Evolutionary conservation across 2,888 invertebrate genomes (phyloP).

Genomic region (Cosmopolites sordidus): DNA sequence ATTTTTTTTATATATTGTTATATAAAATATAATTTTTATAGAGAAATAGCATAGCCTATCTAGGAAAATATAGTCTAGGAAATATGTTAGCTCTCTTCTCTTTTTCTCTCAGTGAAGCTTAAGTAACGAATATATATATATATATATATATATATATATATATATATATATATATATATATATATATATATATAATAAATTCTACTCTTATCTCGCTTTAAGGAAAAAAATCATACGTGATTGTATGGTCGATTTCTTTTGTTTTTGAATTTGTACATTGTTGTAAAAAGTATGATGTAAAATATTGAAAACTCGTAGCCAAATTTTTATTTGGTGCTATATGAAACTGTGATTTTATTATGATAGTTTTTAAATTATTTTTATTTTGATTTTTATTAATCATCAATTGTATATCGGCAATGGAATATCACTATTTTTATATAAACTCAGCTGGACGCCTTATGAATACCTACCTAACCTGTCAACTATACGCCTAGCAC

Average conservation of each 20-base stretch:
- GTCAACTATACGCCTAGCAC: too few species aligned
- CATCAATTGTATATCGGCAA: constrained; percentile 13
- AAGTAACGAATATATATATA: too few species aligned
- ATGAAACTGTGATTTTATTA: constrained; percentile 47
- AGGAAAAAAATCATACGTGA: too few species aligned
- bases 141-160: too few species aligned
- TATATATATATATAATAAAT: too few species aligned
- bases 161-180: too few species aligned
- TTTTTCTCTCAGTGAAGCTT: too few species aligned
- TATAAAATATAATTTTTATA: constrained; percentile 1
- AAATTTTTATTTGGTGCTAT: constrained; percentile 48
- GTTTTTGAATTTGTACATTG: constrained; percentile 1
- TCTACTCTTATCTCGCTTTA: too few species aligned
- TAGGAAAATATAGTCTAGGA: background rate
- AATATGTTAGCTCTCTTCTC: constrained; percentile 1
- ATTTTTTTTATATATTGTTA: background rate
- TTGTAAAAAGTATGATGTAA: constrained; percentile 23
- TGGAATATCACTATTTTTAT: constrained; percentile 39
- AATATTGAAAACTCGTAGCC: constrained; percentile 16
- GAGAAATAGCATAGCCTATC: background rate
- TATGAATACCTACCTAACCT: too few species aligned
- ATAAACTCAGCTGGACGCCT: constrained; percentile 13
- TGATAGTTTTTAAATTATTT: constrained; percentile 31
- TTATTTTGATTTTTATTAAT: constrained; percentile 16
- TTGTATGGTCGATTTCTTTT: too few species aligned